Conservation (phyloP, 30 jellyfish, hydroid and myxozoan species). For the Hydractinia symbiolongicarpus region DNA sequence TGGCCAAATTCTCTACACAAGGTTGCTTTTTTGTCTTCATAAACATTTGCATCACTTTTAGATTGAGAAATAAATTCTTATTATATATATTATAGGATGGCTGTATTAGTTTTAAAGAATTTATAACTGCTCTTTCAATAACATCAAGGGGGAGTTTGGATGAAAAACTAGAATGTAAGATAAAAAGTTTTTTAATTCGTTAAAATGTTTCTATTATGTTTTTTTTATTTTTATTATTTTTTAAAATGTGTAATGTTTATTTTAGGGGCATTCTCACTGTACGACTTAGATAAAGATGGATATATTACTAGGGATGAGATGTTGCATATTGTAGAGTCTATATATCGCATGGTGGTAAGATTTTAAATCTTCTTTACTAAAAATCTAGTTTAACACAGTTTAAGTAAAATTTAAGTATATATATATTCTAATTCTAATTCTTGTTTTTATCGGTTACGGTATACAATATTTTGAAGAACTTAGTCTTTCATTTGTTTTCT, state of each 20-base stretch:
- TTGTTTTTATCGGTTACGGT: neutral
- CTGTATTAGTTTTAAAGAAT: slow-evolving; percentile 85
- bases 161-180: slow-evolving; percentile 92
- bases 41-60: neutral
- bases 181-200: too few relatives aligned
- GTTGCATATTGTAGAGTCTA: slow-evolving; percentile 95
- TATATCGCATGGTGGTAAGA: slow-evolving; percentile 95
- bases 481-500: neutral
- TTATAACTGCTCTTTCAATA: slow-evolving; percentile 90
- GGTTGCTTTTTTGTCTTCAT: too few relatives aligned
- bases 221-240: neutral
- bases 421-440: too few relatives aligned
- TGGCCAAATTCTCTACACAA: too few relatives aligned
- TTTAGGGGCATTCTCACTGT: slow-evolving; percentile 96
- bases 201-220: neutral
- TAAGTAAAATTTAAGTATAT: too few relatives aligned
- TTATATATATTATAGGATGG: slow-evolving; percentile 75
- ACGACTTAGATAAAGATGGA: slow-evolving; percentile 94
- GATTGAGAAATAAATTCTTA: neutral
- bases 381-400: too few relatives aligned
- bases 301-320: slow-evolving; percentile 93
- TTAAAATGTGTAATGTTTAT: neutral
- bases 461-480: neutral
- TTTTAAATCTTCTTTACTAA: neutral
- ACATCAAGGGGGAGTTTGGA: slow-evolving; percentile 97